Conservation (phyloP, 2,797 vertebrate genomes). For the Acestrorhynchus altus region DNA sequence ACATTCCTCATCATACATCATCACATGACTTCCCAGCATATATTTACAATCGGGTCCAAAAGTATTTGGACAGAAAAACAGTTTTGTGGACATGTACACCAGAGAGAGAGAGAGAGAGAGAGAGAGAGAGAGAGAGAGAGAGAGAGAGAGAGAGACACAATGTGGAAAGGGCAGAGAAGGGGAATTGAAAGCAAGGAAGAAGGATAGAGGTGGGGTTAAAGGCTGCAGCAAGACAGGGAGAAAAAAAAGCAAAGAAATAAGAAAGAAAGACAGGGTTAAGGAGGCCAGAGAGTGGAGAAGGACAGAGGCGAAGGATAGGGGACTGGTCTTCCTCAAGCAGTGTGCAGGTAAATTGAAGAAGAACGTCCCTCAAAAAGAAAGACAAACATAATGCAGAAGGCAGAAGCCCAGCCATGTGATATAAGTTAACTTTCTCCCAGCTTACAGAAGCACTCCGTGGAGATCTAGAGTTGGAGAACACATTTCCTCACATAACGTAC, state of each 20-base stretch:
- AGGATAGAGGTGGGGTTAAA: background rate
- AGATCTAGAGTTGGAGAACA: conserved; percentile 13
- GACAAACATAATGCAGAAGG: conserved; percentile 1
- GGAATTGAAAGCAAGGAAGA: background rate
- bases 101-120: background rate
- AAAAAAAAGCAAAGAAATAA: background rate
- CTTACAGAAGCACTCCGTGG: background rate
- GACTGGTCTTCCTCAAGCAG: conserved; percentile 11
- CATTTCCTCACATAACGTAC: conserved; percentile 32
- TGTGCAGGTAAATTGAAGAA: conserved; percentile 20
- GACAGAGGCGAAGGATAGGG: background rate
- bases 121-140: background rate
- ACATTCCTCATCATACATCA: conserved; percentile 25
- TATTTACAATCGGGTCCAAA: background rate
- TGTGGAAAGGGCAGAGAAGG: background rate
- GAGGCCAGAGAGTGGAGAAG: background rate
- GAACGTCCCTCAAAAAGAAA: background rate
- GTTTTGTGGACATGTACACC: too few relatives aligned
- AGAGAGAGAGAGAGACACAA: background rate
- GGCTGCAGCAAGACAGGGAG: background rate
- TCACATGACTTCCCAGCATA: background rate
- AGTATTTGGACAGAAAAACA: too few relatives aligned
- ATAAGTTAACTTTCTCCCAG: background rate
- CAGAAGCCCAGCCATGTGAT: background rate
- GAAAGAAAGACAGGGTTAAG: background rate